phyloP scores from a whole-genome alignment of 2,797 vertebrate genomes.

The Salarias fasciatus region DNA sequence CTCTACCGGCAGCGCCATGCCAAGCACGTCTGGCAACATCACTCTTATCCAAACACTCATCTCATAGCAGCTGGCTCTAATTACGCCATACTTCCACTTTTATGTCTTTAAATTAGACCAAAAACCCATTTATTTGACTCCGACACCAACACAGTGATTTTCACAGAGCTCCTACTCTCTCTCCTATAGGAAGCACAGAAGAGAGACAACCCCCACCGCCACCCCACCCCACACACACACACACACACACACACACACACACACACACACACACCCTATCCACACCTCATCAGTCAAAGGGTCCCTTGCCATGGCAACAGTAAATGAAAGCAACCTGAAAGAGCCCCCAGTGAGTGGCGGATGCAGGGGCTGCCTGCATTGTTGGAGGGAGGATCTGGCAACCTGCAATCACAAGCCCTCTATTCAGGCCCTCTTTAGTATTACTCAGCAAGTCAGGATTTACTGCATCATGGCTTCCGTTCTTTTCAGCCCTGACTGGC shows the following conservation, averaged over 20 bases:
- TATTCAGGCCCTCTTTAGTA: conserved; percentile 84
- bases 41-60: conserved; percentile 68
- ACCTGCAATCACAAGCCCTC: conserved; percentile 84
- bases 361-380: conserved; percentile 80
- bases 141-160: conserved; percentile 70
- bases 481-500: conserved; percentile 84
- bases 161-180: conserved; percentile 27
- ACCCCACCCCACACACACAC: conserved; percentile 63
- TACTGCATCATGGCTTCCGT: conserved; percentile 85
- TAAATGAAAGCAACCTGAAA: conserved; percentile 85
- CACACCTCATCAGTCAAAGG: conserved; percentile 82
- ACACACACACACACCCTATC: conserved; percentile 49
- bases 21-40: conserved; percentile 53
- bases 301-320: conserved; percentile 82
- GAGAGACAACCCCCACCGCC: conserved; percentile 51
- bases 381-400: conserved; percentile 82
- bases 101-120: conserved; percentile 68
- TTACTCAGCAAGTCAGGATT: conserved; percentile 87
- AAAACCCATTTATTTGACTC: conserved; percentile 73
- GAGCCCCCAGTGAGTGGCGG: conserved; percentile 80
- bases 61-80: conserved; percentile 75
- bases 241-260: conserved; percentile 25
- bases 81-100: conserved; percentile 73
- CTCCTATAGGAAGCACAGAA: conserved; percentile 9
- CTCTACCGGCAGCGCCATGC: conserved; percentile 26